These are phyloP conservation scores for Disparrhopalites patrizii DNA, from an alignment of 2,888 invertebrate species.

Conservation along the genomic window DNA sequence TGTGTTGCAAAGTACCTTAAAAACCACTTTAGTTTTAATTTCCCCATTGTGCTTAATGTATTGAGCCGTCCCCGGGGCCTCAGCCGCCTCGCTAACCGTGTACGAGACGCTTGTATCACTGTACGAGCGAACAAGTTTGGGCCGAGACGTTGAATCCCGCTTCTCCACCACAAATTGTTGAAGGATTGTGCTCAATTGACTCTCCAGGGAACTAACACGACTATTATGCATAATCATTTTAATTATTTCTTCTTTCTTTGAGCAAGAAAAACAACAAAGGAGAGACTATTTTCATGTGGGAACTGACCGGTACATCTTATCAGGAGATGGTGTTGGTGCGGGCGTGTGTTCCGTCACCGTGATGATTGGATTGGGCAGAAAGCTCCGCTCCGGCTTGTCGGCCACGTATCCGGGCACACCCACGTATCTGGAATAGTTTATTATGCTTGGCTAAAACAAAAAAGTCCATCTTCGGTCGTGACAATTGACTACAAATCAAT, in stretches of 20 bases:
- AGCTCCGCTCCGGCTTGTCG: constrained; percentile 51
- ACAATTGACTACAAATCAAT: background rate
- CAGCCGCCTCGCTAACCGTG: constrained; percentile 76
- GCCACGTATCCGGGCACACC: constrained; percentile 63
- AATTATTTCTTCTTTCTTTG: too few species aligned
- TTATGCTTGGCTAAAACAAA: too few species aligned
- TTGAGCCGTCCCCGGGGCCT: constrained; percentile 80
- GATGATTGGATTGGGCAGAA: constrained; percentile 85
- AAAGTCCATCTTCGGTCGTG: too few species aligned
- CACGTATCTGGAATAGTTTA: constrained; percentile 61
- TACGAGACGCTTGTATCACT: constrained; percentile 91
- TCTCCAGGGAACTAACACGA: constrained; percentile 67
- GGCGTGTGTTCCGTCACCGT: constrained; percentile 96
- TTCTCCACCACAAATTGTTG: constrained; percentile 54
- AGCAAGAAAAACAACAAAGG: background rate
- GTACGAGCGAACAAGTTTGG: constrained; percentile 75
- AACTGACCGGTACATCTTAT: constrained; percentile 53
- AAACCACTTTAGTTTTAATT: constrained; percentile 81
- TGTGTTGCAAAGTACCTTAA: constrained; percentile 63
- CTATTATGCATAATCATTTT: constrained; percentile 22
- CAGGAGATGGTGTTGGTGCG: constrained; percentile 71
- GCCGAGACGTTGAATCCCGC: constrained; percentile 57
- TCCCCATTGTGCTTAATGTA: constrained; percentile 95
- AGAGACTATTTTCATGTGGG: background rate
- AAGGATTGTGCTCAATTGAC: constrained; percentile 68